A percentile compares a stretch with the other conserved stretches of the same genome.
phyloP scores from a whole-genome alignment of 2,113 vertebrate species.

The Macaca nemestrina region DNA sequence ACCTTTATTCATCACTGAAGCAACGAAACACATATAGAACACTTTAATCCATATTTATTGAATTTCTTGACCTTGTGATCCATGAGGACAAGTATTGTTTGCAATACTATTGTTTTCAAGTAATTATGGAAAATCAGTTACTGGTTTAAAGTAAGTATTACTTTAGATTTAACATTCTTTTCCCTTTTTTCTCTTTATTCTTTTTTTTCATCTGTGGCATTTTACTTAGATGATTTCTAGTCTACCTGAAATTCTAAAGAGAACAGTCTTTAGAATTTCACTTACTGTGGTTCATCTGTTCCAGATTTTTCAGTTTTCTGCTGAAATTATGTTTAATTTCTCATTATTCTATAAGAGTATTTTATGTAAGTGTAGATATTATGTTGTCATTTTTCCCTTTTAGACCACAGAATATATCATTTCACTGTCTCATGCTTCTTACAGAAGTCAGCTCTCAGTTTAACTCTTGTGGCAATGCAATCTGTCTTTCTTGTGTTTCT shows the following conservation, averaged over 20 bases:
- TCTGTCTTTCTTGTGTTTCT: background rate
- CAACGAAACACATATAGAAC: background rate
- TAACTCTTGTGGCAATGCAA: background rate
- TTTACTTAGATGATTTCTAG: background rate
- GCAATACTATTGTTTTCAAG: too few species aligned
- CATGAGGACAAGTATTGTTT: too few species aligned
- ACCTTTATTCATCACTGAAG: background rate
- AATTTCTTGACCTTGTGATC: too few species aligned
- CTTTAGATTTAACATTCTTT: background rate
- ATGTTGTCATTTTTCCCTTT: background rate
- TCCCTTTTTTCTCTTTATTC: background rate
- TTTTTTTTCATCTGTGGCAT: background rate
- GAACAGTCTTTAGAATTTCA: background rate
- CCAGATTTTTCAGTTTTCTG: background rate
- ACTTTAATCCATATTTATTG: background rate
- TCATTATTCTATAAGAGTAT: background rate
- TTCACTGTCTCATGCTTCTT: background rate
- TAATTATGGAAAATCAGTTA: background rate
- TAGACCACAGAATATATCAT: background rate
- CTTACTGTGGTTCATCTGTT: background rate
- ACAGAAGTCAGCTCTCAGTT: background rate
- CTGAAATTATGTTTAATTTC: background rate
- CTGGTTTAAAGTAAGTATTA: background rate
- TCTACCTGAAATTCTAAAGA: background rate
- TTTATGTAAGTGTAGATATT: background rate